These are phyloP conservation scores for Triplophysa dalaica DNA, from an alignment of 2,113 vertebrate genomes.

Conservation along the genomic window DNA sequence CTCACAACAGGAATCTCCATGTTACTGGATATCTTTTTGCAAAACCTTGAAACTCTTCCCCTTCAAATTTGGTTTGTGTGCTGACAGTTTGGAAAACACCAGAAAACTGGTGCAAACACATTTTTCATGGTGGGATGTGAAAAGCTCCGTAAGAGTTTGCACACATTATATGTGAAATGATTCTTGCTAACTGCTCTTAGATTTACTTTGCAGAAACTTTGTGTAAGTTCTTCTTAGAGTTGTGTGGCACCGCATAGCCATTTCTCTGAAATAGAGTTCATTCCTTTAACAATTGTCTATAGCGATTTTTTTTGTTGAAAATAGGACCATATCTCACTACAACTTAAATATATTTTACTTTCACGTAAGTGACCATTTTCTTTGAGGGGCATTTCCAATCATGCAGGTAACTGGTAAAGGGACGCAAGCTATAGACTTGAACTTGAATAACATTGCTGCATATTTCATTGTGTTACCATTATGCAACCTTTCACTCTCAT, in stretches of 20 bases:
- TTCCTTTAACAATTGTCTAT: neutral
- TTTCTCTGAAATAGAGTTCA: neutral
- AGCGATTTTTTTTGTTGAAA: neutral
- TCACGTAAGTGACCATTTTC: too few species aligned
- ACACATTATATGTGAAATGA: neutral
- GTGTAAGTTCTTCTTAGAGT: neutral
- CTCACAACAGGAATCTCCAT: neutral
- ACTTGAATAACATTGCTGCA: neutral
- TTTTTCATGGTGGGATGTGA: neutral
- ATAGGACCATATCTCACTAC: neutral
- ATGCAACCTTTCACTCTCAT: neutral
- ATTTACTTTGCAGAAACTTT: neutral
- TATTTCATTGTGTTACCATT: neutral
- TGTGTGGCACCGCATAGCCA: neutral
- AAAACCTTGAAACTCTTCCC: neutral
- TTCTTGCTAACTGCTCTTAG: neutral
- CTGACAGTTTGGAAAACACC: too few species aligned
- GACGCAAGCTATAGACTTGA: neutral
- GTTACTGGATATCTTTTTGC: neutral
- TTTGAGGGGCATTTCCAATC: too few species aligned
- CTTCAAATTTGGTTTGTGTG: neutral
- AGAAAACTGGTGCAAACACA: neutral
- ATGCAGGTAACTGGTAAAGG: neutral
- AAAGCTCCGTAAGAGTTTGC: neutral
- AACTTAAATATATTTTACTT: neutral